Percentiles rank a stretch among this genome's conserved stretches.
Conservation (phyloP, 2,113 vertebrate genomes). For the Microcebus murinus region DNA sequence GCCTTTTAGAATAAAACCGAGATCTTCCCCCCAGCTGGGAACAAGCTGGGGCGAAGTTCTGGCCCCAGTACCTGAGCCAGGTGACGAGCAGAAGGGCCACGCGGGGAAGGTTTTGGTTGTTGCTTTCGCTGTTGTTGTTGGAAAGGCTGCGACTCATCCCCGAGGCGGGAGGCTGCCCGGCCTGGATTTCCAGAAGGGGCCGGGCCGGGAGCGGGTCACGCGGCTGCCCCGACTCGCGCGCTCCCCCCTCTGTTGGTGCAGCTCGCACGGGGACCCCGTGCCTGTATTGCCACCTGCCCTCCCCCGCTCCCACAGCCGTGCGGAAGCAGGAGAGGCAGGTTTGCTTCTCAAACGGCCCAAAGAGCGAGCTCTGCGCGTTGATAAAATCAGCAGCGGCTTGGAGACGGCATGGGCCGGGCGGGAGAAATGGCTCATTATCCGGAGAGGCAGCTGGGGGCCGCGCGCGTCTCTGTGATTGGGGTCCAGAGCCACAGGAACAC, state of each 20-base stretch:
- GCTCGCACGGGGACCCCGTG: background rate
- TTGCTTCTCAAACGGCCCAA: background rate
- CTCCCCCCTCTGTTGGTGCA: fast-evolving
- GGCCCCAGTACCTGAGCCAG: background rate
- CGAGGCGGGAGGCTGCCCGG: background rate
- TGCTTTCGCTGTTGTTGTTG: background rate
- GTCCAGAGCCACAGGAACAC: background rate
- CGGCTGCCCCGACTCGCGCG: fast-evolving
- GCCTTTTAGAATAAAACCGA: background rate
- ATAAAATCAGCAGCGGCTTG: background rate
- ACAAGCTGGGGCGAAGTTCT: background rate
- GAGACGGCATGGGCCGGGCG: background rate
- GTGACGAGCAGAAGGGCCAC: background rate
- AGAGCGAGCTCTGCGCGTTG: background rate
- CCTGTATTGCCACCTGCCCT: background rate
- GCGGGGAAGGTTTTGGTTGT: background rate
- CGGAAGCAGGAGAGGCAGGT: background rate
- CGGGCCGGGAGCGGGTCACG: too few relatives aligned
- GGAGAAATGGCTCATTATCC: background rate
- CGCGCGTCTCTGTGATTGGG: background rate
- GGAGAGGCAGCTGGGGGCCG: background rate
- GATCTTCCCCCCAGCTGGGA: background rate
- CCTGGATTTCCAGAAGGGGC: background rate
- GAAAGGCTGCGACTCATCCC: background rate
- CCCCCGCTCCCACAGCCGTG: background rate